These are phyloP conservation scores for Lepidochrysops patricia DNA, from an alignment of 2,888 invertebrate genomes.

Conservation along the genomic window DNA sequence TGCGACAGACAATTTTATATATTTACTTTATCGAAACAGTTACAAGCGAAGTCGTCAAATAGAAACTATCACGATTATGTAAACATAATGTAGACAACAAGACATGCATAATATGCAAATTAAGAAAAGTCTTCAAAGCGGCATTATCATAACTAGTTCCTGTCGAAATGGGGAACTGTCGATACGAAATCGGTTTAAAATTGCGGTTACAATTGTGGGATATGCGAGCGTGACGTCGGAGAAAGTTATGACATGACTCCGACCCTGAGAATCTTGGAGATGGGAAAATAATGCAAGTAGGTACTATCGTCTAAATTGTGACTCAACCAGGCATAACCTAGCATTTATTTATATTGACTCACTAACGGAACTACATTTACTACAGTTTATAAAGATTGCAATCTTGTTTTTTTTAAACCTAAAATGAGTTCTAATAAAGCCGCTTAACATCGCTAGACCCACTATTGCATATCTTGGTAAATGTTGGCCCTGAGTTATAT, in stretches of 20 bases:
- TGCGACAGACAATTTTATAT: not conserved
- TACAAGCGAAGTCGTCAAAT: not conserved
- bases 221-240: not conserved
- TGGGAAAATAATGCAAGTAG: too few species aligned
- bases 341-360: too few species aligned
- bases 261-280: not conserved
- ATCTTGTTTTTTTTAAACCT: too few species aligned
- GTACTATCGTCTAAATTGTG: too few species aligned
- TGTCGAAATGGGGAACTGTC: not conserved
- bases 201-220: not conserved
- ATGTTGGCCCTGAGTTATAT: too few species aligned
- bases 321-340: too few species aligned
- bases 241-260: not conserved
- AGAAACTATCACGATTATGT: conserved; percentile 1
- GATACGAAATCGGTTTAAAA: not conserved
- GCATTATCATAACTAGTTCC: conserved; percentile 1
- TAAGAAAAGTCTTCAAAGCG: not conserved
- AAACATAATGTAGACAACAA: not conserved
- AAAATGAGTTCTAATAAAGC: too few species aligned
- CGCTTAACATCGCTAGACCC: too few species aligned
- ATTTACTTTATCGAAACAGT: not conserved
- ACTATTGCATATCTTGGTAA: too few species aligned
- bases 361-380: too few species aligned
- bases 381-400: too few species aligned
- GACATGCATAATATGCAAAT: not conserved